Evolutionary conservation across 2,888 invertebrate species (phyloP).

Genomic region (Sycophila texana): DNA sequence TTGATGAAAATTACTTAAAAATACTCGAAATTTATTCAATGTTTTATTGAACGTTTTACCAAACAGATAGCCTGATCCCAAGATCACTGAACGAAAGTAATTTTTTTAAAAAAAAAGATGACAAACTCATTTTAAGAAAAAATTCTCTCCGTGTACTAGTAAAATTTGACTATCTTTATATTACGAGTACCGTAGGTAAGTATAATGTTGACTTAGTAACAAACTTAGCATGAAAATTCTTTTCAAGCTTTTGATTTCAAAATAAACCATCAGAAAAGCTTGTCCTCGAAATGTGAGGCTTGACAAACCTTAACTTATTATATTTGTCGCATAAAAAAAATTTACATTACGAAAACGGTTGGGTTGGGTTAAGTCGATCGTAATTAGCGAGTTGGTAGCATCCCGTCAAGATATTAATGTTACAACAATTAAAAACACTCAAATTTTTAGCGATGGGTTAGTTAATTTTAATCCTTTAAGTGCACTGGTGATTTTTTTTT

Average conservation of each 20-base stretch:
- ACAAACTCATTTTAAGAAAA: too few species aligned
- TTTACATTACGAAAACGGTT: slow-evolving; percentile 13
- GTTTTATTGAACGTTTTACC: too few species aligned
- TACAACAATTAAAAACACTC: background rate
- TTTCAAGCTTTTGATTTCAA: slow-evolving; percentile 49
- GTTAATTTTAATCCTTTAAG: slow-evolving; percentile 27
- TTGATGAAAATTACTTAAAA: too few species aligned
- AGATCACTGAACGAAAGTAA: too few species aligned
- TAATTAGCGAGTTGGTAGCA: slow-evolving; percentile 19
- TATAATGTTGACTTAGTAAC: slow-evolving; percentile 60
- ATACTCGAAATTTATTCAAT: too few species aligned
- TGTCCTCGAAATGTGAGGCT: slow-evolving; percentile 57
- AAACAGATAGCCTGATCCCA: too few species aligned
- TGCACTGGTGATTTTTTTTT: background rate
- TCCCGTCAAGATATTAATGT: slow-evolving; percentile 4
- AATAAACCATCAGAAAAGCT: slow-evolving; percentile 63
- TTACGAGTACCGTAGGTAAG: slow-evolving; percentile 64
- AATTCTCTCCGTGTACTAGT: slow-evolving; percentile 41
- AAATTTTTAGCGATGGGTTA: slow-evolving; percentile 8
- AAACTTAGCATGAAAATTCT: slow-evolving; percentile 63
- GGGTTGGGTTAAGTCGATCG: slow-evolving; percentile 4
- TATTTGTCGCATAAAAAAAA: slow-evolving; percentile 13
- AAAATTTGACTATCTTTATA: slow-evolving; percentile 55
- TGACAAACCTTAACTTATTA: slow-evolving; percentile 29
- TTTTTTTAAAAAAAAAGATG: too few species aligned